phyloP scores from a whole-genome alignment of 2,113 vertebrate species.

The Poeciliopsis turrubarensis region DNA sequence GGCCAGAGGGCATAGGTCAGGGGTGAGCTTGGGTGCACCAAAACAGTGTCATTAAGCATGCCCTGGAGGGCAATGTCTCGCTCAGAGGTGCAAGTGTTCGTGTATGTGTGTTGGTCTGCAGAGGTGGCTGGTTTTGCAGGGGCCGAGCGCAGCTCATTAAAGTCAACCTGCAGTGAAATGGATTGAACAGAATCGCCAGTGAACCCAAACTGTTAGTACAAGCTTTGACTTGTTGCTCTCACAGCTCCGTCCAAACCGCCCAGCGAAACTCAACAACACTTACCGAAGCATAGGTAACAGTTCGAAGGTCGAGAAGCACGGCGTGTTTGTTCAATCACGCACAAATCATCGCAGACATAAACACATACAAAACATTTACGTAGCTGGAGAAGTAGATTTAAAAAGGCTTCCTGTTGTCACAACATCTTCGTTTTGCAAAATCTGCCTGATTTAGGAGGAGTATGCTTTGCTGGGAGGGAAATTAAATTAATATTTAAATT shows the following conservation, averaged over 20 bases:
- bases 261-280: conserved; percentile 72
- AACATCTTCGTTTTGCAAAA: no score
- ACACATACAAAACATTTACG: conserved; percentile 25
- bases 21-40: conserved; percentile 66
- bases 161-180: conserved; percentile 72
- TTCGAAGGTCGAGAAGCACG: conserved; percentile 54
- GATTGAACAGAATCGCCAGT: conserved; percentile 73
- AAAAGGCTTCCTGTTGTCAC: background rate
- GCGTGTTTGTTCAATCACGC: conserved; percentile 53
- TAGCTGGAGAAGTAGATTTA: background rate
- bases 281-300: conserved; percentile 68
- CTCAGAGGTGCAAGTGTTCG: conserved; percentile 43
- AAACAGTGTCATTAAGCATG: conserved; percentile 65
- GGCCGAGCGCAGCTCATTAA: conserved; percentile 68
- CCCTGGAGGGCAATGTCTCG: conserved; percentile 49
- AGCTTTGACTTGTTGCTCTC: conserved; percentile 59
- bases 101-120: conserved; percentile 36
- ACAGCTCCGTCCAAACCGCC: conserved; percentile 64
- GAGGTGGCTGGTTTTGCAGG: conserved; percentile 38
- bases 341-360: conserved; percentile 50
- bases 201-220: conserved; percentile 71
- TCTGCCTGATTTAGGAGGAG: background rate
- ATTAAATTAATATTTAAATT: no score
- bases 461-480: no score
- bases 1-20: conserved; percentile 56